Evolutionary conservation across 2,113 vertebrate species (phyloP).

Genomic region (Oophaga pumilio): DNA sequence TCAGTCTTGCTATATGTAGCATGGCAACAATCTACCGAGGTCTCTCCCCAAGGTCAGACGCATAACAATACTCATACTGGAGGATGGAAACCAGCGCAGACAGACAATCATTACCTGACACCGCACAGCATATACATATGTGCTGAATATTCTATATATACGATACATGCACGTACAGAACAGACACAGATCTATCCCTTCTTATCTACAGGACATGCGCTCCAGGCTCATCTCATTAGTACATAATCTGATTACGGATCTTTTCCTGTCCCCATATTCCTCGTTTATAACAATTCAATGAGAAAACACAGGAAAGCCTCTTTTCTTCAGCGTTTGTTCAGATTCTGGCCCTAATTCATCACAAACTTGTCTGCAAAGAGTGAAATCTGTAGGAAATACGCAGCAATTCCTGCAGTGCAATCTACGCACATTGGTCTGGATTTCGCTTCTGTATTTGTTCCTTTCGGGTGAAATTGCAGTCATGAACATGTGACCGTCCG

Average conservation of each 20-base stretch:
- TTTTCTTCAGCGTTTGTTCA: neutral
- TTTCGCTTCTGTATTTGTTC: too few species aligned
- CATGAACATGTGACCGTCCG: too few species aligned
- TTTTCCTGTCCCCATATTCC: neutral
- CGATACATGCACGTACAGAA: neutral
- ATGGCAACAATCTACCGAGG: neutral
- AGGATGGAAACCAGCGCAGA: neutral
- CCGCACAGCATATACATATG: neutral
- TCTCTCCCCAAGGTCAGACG: neutral
- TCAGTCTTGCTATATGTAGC: neutral
- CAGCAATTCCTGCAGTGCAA: too few species aligned
- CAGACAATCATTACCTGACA: neutral
- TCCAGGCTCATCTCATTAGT: neutral
- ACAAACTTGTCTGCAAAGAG: too few species aligned
- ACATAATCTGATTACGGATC: constrained; percentile 15
- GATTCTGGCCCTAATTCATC: too few species aligned
- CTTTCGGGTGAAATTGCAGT: too few species aligned
- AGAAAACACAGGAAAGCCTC: neutral
- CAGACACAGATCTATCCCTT: neutral
- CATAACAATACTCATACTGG: neutral
- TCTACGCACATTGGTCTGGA: too few species aligned
- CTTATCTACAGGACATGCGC: neutral
- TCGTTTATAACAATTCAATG: too few species aligned
- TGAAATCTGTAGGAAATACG: too few species aligned
- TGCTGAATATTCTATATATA: neutral